Evolutionary conservation across 2,888 invertebrate genomes (phyloP).

Genomic region (Parapristionchus giblindavisi): DNA sequence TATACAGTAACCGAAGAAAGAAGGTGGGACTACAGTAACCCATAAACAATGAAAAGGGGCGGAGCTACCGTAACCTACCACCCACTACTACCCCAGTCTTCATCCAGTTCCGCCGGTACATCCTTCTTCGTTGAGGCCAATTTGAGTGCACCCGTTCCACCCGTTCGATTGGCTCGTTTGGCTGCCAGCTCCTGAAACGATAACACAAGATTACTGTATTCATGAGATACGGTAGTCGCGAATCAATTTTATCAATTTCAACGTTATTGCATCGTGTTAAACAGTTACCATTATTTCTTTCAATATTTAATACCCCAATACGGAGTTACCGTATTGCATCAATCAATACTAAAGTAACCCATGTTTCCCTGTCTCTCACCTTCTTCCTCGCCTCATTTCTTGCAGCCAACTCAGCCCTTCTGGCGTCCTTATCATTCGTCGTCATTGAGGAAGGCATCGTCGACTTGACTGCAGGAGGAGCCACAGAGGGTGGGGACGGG

Average conservation of each 20-base stretch:
- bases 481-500: neutral
- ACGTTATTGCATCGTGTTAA: neutral
- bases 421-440: slow-evolving; percentile 42
- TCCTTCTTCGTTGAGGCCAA: slow-evolving; percentile 44
- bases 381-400: slow-evolving; percentile 55
- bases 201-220: neutral
- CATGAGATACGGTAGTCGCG: neutral
- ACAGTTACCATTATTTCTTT: neutral
- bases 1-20: neutral
- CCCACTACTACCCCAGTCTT: slow-evolving; percentile 25
- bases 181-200: slow-evolving; percentile 30
- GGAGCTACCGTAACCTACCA: slow-evolving; percentile 34
- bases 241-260: neutral
- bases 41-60: neutral
- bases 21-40: neutral
- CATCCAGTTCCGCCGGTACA: slow-evolving; percentile 14
- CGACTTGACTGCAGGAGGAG: neutral
- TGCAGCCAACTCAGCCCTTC: slow-evolving; percentile 54
- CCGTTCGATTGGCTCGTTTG: slow-evolving; percentile 49
- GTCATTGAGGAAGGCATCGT: neutral
- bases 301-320: too few species aligned
- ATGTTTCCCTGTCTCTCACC: slow-evolving; percentile 23
- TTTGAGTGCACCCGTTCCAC: slow-evolving; percentile 59
- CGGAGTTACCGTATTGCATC: too few species aligned
- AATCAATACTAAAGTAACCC: neutral